These are phyloP conservation scores for Odontothrips loti DNA, from an alignment of 2,888 invertebrate genomes.

Conservation along the genomic window DNA sequence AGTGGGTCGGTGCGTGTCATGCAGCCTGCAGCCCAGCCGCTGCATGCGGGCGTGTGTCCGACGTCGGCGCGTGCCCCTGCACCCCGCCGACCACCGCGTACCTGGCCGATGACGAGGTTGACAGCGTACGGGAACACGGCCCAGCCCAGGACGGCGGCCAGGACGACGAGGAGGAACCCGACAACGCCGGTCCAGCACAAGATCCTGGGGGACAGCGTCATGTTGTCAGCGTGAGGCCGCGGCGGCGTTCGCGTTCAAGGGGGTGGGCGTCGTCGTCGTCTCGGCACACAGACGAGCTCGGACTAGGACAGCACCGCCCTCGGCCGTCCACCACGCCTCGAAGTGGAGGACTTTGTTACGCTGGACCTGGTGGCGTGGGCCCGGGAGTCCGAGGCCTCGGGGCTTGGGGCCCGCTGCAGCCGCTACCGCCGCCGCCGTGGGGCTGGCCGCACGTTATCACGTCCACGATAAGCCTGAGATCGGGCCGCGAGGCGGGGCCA, in stretches of 20 bases:
- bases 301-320: not conserved
- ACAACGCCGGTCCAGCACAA: not conserved
- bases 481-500: too few species aligned
- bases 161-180: not conserved
- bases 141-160: not conserved
- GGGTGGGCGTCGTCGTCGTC: not conserved
- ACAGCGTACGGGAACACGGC: not conserved
- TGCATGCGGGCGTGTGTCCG: too few species aligned
- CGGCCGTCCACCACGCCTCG: too few species aligned
- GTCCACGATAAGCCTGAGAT: too few species aligned
- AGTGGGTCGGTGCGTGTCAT: not conserved
- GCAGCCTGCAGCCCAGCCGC: not conserved
- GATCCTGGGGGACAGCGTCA: not conserved
- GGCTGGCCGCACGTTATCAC: too few species aligned
- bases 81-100: not conserved
- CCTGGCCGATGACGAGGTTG: conserved; percentile 3
- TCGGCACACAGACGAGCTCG: not conserved
- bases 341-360: too few species aligned
- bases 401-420: too few species aligned
- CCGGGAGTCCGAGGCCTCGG: too few species aligned
- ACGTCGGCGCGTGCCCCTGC: too few species aligned
- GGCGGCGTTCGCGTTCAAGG: not conserved
- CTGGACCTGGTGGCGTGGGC: too few species aligned
- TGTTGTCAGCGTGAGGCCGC: not conserved
- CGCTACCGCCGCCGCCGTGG: too few species aligned